Percentiles rank a stretch among this genome's conserved stretches.
phyloP scores from a whole-genome alignment of 2,797 vertebrate species.

The Parambassis ranga region DNA sequence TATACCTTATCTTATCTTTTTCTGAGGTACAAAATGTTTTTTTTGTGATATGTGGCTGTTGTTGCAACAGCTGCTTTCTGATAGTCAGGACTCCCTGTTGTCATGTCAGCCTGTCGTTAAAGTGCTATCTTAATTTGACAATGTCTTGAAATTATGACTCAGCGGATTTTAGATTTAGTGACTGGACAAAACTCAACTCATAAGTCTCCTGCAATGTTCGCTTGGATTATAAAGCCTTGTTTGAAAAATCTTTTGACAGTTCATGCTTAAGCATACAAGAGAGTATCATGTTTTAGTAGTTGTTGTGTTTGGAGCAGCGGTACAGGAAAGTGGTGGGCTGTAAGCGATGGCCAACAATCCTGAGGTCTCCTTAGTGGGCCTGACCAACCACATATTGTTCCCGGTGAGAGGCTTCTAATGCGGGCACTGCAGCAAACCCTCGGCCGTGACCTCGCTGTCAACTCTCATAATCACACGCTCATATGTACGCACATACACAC shows the following conservation, averaged over 20 bases:
- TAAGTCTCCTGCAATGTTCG: background rate
- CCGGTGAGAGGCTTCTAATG: conserved; percentile 40
- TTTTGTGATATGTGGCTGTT: background rate
- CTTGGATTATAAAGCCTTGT: conserved; percentile 18
- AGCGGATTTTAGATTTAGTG: conserved; percentile 3
- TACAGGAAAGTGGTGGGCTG: conserved; percentile 53
- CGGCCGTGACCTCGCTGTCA: conserved; percentile 58
- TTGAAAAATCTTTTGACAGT: conserved; percentile 25
- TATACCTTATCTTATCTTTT: background rate
- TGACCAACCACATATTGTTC: conserved; percentile 62
- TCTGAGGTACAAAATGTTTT: background rate
- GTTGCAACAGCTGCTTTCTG: background rate
- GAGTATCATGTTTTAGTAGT: conserved; percentile 59
- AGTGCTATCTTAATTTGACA: background rate
- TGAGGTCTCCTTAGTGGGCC: conserved; percentile 68
- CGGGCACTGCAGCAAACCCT: conserved; percentile 19
- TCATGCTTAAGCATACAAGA: conserved; percentile 41
- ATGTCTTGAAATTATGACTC: background rate
- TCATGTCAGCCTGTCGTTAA: too few species aligned
- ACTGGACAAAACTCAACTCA: background rate
- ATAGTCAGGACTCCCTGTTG: background rate
- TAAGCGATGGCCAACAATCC: conserved; percentile 66
- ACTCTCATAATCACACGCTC: conserved; percentile 29
- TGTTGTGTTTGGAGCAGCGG: conserved; percentile 69
- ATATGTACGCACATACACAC: background rate